Conservation (phyloP, 30 jellyfish, hydroid and myxozoan genomes). For the Aurelia coerulea region DNA sequence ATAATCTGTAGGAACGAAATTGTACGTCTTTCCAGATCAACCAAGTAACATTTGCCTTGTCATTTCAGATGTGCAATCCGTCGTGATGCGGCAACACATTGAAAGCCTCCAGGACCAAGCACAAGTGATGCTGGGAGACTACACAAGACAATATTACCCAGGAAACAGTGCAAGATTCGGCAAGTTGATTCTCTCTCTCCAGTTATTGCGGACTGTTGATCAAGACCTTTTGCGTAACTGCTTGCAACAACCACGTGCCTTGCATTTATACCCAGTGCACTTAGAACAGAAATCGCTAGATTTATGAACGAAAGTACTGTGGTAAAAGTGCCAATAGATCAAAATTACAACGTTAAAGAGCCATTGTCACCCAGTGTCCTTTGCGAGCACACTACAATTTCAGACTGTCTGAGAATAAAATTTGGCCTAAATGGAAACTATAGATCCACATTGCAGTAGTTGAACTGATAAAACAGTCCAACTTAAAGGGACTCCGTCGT, state of each 20-base stretch:
- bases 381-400: too few relatives aligned
- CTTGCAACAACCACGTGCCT: conserved; percentile 61
- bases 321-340: not conserved
- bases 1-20: too few relatives aligned
- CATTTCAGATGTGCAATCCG: conserved; percentile 69
- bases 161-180: conserved; percentile 89
- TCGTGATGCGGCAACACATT: conserved; percentile 67
- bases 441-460: too few relatives aligned
- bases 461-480: too few relatives aligned
- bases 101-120: conserved; percentile 91
- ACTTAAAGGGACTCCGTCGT: too few relatives aligned
- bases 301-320: not conserved
- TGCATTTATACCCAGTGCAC: conserved; percentile 18
- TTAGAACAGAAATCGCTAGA: conserved; percentile 29
- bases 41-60: not conserved
- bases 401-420: too few relatives aligned
- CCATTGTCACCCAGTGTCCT: too few relatives aligned
- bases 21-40: too few relatives aligned
- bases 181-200: conserved; percentile 71
- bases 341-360: too few relatives aligned
- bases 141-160: conserved; percentile 58
- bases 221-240: conserved; percentile 64
- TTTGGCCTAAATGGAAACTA: too few relatives aligned
- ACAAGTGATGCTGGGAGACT: conserved; percentile 87
- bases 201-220: conserved; percentile 79